Evolutionary conservation across 2,888 invertebrate species (phyloP).

Genomic region (Xylocampa areola): DNA sequence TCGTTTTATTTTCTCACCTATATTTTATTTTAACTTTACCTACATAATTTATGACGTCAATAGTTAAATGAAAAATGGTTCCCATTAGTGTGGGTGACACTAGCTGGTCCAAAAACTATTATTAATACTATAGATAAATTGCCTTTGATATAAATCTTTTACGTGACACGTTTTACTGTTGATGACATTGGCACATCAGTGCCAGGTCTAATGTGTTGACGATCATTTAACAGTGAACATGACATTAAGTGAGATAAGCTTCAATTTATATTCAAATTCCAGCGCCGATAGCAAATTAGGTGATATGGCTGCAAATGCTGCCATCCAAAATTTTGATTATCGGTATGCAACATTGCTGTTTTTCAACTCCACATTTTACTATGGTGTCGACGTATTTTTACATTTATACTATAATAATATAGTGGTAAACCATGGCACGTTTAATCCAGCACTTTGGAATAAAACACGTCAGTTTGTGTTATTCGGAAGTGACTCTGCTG

Average conservation of each 20-base stretch:
- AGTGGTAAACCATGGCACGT: constrained; percentile 64
- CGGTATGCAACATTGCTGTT: constrained; percentile 73
- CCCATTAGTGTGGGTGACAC: constrained; percentile 19
- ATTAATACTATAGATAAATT: constrained; percentile 43
- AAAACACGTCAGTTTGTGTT: constrained; percentile 71
- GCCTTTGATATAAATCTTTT: constrained; percentile 49
- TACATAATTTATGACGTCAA: neutral
- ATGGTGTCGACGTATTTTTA: constrained; percentile 71
- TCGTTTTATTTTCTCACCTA: constrained; percentile 78
- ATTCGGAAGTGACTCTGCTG: constrained; percentile 66
- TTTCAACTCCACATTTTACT: constrained; percentile 70
- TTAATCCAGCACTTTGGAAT: constrained; percentile 57
- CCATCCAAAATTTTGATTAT: constrained; percentile 75
- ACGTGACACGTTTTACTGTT: constrained; percentile 26
- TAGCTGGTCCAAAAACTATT: constrained; percentile 13
- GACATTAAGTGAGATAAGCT: constrained; percentile 23
- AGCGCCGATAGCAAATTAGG: constrained; percentile 59
- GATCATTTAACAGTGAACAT: constrained; percentile 40
- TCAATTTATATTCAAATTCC: constrained; percentile 26
- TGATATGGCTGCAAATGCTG: constrained; percentile 72
- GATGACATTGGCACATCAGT: constrained; percentile 27
- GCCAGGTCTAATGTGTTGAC: constrained; percentile 20
- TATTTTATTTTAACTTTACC: constrained; percentile 13
- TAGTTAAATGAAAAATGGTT: constrained; percentile 10
- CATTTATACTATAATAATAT: constrained; percentile 68